phyloP scores from a whole-genome alignment of 2,888 invertebrate genomes.

The Drosophila meridionalis region DNA sequence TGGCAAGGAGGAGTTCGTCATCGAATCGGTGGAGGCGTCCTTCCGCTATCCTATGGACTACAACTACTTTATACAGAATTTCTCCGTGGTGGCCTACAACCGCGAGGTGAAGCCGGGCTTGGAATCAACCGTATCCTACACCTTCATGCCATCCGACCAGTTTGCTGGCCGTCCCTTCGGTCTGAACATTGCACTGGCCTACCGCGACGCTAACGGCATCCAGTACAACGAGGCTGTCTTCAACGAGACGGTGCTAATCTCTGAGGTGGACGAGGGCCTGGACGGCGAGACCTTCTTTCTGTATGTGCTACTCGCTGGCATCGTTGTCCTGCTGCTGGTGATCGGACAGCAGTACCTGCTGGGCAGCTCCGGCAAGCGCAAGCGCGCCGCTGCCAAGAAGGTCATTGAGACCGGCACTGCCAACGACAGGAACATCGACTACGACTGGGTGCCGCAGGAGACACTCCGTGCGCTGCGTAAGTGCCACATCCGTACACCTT shows the following conservation, averaged over 20 bases:
- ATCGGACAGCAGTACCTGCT: slow-evolving; percentile 95
- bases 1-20: slow-evolving; percentile 94
- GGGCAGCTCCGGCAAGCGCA: slow-evolving; percentile 92
- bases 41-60: slow-evolving; percentile 99
- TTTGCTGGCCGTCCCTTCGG: slow-evolving; percentile 99
- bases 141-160: slow-evolving; percentile 97
- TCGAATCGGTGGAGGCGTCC: slow-evolving; percentile 98
- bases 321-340: slow-evolving; percentile 93
- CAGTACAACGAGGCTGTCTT: slow-evolving; percentile 94
- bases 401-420: slow-evolving; percentile 96
- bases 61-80: slow-evolving; percentile 99
- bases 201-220: slow-evolving; percentile 90
- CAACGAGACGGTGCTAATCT: slow-evolving; percentile 98
- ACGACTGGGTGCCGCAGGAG: slow-evolving; percentile 98
- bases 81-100: slow-evolving; percentile 95
- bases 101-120: slow-evolving; percentile 94
- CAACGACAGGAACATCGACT: slow-evolving; percentile 96
- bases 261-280: slow-evolving; percentile 98
- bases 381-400: slow-evolving; percentile 86
- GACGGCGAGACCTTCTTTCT: slow-evolving; percentile 99
- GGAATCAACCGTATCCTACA: slow-evolving; percentile 97
- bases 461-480: slow-evolving; percentile 93
- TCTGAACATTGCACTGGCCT: slow-evolving; percentile 95
- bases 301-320: slow-evolving; percentile 96
- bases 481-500: slow-evolving; percentile 74